Base-by-base conservation (phyloP, 2,113 vertebrate genomes). In the Acinonyx jubatus region DNA sequence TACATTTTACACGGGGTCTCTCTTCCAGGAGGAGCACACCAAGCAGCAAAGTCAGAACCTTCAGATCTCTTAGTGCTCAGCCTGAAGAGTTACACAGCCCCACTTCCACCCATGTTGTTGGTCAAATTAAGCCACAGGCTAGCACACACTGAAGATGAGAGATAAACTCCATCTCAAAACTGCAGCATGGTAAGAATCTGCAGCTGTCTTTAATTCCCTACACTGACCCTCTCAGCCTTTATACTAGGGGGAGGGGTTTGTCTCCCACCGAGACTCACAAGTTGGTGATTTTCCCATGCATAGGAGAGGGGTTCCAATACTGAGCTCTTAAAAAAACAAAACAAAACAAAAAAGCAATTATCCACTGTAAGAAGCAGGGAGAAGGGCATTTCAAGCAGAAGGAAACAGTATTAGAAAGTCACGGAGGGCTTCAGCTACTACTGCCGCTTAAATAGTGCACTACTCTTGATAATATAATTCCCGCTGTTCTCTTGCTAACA, bases 381-480 rank as follows among this genome's bases (percentile, higher is more conserved):
- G 82, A 96, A 74, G 23, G 27, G 36, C 8, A 21, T 89, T 94
- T 16, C 31, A 73, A 38, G 31, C 21, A 87, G 48, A 74, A 13
- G 50, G 33, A 92, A 92, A 92, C 25, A 66, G 63, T 68, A 82
- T 14, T 88, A 57, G 41, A 76, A 97, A 93, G 76, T 83, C 63
- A 92, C 5, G 29, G 38, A 73, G 29, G 88, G 18, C 68, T 91
- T 87, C 68, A 73, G 15, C 23, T 33, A 50, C 45, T 69, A 19
- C 38, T 93, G 57, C 78, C 73, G 61, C 33, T 78, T 96, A 89
- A 95, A 83, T 95, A 86, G 90, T 90, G 33, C 50, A 73, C 66
- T 93, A 31, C 74, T 90, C 12, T 4, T 87, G 76, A 83, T 71
- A 89, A 94, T 83, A 2, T 48, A 84, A 97, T 95, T 92, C 87